Conservation (phyloP, 2,113 vertebrate species). For the Gila orcuttii region DNA sequence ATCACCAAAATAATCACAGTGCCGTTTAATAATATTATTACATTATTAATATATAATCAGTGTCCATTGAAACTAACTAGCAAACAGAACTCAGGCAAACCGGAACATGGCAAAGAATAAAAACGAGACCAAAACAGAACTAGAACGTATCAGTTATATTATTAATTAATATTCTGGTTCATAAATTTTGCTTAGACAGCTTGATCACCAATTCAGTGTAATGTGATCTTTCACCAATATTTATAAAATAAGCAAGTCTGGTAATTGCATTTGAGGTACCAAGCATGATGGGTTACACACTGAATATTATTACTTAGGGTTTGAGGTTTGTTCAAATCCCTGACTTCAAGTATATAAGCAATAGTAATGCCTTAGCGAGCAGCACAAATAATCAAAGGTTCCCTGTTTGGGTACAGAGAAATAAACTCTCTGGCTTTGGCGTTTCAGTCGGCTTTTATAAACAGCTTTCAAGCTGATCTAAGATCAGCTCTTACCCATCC, state of each 20-base stretch:
- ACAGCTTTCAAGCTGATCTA: constrained; percentile 8
- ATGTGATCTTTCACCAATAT: background rate
- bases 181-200: background rate
- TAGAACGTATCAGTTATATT: background rate
- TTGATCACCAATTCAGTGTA: background rate
- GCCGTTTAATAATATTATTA: background rate
- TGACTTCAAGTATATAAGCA: constrained; percentile 1
- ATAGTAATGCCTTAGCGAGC: background rate
- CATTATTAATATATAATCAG: background rate
- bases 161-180: background rate
- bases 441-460: background rate
- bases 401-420: constrained; percentile 4
- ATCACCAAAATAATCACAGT: background rate
- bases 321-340: background rate
- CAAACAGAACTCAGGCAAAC: too few species aligned
- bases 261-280: background rate
- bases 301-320: background rate
- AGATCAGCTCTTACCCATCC: constrained; percentile 8
- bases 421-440: background rate
- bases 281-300: background rate
- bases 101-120: too few species aligned
- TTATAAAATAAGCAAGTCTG: constrained; percentile 6
- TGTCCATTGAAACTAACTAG: too few species aligned
- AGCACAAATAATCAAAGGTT: constrained; percentile 5
- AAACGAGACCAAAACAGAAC: too few species aligned